A percentile compares a stretch with the other conserved stretches of the same genome.
Conservation (phyloP, 2,888 invertebrate species). For the Scelioninae gen. 2 region DNA sequence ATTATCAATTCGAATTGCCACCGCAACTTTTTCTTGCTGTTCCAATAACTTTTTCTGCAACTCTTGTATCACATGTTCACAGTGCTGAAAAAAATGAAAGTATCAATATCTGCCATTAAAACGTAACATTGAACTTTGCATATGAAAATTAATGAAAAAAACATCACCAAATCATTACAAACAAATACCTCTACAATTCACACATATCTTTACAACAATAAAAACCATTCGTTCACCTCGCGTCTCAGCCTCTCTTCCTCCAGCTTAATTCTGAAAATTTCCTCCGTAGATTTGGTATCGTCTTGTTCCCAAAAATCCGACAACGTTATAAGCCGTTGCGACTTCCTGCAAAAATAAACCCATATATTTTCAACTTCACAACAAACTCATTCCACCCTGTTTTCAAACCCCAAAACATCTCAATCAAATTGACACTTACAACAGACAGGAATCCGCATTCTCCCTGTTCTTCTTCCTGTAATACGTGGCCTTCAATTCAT, state of each 20-base stretch:
- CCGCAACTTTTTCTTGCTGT: constrained; percentile 86
- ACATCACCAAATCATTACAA: too few species aligned
- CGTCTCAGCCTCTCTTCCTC: constrained; percentile 87
- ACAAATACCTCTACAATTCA: too few species aligned
- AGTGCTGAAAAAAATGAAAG: constrained; percentile 77
- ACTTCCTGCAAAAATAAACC: constrained; percentile 23
- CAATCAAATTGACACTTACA: constrained; percentile 16
- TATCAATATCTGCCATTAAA: too few species aligned
- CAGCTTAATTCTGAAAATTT: constrained; percentile 76
- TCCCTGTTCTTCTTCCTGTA: constrained; percentile 40
- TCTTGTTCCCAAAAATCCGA: constrained; percentile 81
- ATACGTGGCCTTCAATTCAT: constrained; percentile 17
- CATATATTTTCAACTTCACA: too few species aligned
- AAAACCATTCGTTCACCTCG: constrained; percentile 79
- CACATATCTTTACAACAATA: too few species aligned
- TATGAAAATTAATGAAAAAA: too few species aligned
- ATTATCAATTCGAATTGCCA: constrained; percentile 86
- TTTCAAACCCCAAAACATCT: background rate
- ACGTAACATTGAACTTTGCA: too few species aligned
- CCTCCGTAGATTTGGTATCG: constrained; percentile 71
- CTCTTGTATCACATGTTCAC: constrained; percentile 85
- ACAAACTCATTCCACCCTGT: too few species aligned
- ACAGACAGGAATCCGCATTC: constrained; percentile 61
- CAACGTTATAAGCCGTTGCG: constrained; percentile 76
- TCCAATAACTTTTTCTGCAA: constrained; percentile 85